Percentiles rank a stretch among this genome's conserved stretches.
Evolutionary conservation across 2,113 vertebrate species (phyloP).

Genomic region (Nibea albiflora): DNA sequence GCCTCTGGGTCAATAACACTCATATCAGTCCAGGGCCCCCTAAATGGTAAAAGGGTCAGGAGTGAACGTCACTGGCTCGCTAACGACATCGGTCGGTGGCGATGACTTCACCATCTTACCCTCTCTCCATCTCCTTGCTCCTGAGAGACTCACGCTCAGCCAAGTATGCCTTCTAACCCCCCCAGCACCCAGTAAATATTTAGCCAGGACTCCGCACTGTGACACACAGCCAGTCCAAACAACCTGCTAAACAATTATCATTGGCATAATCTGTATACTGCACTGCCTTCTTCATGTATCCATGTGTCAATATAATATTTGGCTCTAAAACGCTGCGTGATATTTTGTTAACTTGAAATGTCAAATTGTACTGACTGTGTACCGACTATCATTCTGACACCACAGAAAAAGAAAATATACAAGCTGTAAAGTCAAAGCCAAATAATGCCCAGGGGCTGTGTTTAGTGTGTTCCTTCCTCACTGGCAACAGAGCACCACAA

Average conservation of each 20-base stretch:
- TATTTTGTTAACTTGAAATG: slow-evolving; percentile 56
- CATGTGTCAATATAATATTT: slow-evolving; percentile 67
- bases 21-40: slow-evolving; percentile 82
- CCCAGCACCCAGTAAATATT: slow-evolving; percentile 82
- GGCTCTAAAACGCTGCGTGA: slow-evolving; percentile 42
- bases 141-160: slow-evolving; percentile 58
- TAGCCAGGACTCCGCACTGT: slow-evolving; percentile 78
- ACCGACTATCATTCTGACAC: slow-evolving; percentile 30
- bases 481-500: neutral
- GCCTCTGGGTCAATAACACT: slow-evolving; percentile 85
- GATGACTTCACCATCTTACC: slow-evolving; percentile 64
- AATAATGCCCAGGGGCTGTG: slow-evolving; percentile 10
- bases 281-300: slow-evolving; percentile 68
- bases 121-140: slow-evolving; percentile 39
- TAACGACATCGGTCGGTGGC: slow-evolving; percentile 65
- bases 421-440: slow-evolving; percentile 7
- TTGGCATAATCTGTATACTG: slow-evolving; percentile 78
- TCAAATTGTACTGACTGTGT: slow-evolving; percentile 38
- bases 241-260: slow-evolving; percentile 81
- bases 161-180: slow-evolving; percentile 69
- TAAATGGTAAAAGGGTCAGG: slow-evolving; percentile 85
- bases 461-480: slow-evolving; percentile 7
- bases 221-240: slow-evolving; percentile 84
- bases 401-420: slow-evolving; percentile 35
- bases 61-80: slow-evolving; percentile 69